Conservation (phyloP, 2,113 vertebrate species). For the Mungos mungo region DNA sequence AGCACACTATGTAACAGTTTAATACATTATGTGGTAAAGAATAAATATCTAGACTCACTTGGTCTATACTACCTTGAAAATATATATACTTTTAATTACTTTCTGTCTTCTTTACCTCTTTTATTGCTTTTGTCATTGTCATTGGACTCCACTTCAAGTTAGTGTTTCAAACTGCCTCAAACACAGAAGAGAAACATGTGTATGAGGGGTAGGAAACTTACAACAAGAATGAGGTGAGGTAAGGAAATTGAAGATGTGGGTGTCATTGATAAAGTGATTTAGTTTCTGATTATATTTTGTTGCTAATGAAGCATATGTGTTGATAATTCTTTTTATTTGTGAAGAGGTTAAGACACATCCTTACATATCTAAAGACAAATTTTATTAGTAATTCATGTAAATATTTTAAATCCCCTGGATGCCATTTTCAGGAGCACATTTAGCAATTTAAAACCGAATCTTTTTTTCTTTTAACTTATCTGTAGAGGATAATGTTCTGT, state of each 20-base stretch:
- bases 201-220: not conserved
- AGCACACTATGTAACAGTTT: not conserved
- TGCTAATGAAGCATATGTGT: not conserved
- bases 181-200: not conserved
- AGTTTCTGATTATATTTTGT: not conserved
- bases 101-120: not conserved
- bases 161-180: not conserved
- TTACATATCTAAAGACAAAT: not conserved
- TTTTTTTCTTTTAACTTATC: not conserved
- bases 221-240: not conserved
- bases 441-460: not conserved
- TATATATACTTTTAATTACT: not conserved
- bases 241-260: not conserved
- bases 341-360: not conserved
- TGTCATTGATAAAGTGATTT: not conserved
- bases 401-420: not conserved
- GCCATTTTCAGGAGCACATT: not conserved
- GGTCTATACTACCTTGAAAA: not conserved
- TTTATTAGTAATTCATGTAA: not conserved
- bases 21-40: not conserved
- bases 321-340: not conserved
- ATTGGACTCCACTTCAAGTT: not conserved
- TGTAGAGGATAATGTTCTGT: not conserved
- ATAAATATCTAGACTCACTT: not conserved
- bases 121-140: not conserved